Conservation (phyloP, 2,888 invertebrate species). For the Tenthredo amoena region DNA sequence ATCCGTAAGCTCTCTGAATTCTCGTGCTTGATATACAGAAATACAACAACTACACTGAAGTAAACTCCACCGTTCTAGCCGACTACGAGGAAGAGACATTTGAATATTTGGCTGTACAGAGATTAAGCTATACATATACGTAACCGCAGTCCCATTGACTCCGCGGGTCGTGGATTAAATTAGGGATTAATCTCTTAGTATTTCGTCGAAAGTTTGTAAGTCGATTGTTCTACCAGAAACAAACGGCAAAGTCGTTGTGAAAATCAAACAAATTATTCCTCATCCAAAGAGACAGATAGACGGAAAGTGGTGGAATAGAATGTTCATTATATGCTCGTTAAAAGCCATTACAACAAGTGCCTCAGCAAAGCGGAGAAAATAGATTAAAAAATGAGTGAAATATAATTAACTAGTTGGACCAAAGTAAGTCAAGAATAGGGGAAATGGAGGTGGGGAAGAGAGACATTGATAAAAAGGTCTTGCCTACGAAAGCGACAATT, state of each 20-base stretch:
- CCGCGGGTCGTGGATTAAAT: constrained; percentile 60
- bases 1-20: constrained; percentile 24
- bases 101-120: constrained; percentile 37
- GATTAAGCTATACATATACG: constrained; percentile 14
- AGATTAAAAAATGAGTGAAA: neutral
- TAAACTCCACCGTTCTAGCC: neutral
- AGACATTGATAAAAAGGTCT: constrained; percentile 34
- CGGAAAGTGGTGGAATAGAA: neutral
- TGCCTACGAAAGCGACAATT: constrained; percentile 28
- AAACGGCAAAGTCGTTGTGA: neutral
- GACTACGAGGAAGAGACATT: constrained; percentile 32
- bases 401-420: neutral
- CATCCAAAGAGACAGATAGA: neutral
- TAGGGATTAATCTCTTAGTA: constrained; percentile 61
- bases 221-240: neutral
- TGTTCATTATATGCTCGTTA: neutral
- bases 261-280: constrained; percentile 12
- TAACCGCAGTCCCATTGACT: constrained; percentile 58
- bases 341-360: neutral
- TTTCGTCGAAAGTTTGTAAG: constrained; percentile 58
- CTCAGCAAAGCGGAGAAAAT: neutral
- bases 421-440: constrained; percentile 6
- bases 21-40: constrained; percentile 15
- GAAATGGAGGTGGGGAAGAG: neutral
- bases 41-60: constrained; percentile 24